A percentile compares a stretch with the other conserved stretches of the same genome.
Evolutionary conservation across 2,797 vertebrate genomes (phyloP).

Genomic region (Hypotaenidia okinawae): DNA sequence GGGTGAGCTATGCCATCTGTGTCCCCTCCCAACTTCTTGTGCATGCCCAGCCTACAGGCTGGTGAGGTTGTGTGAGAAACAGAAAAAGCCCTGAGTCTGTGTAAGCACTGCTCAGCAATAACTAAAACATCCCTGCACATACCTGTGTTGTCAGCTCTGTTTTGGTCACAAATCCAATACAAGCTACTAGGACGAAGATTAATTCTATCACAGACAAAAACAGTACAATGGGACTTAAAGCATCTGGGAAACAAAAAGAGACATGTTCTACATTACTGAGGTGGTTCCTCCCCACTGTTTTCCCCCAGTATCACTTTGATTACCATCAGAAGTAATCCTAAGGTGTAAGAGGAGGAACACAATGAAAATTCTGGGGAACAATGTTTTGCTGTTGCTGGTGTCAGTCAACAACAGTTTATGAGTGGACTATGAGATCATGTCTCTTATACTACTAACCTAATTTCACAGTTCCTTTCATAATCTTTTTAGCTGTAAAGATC

Average conservation of each 20-base stretch:
- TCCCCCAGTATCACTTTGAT: neutral
- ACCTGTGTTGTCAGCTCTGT: neutral
- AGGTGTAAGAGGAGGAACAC: neutral
- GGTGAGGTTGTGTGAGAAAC: neutral
- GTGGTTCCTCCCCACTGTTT: neutral
- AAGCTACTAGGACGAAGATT: neutral
- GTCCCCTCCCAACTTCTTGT: neutral
- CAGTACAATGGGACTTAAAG: rapidly evolving
- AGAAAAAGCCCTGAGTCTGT: neutral
- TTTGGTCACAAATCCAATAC: neutral
- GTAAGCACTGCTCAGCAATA: neutral
- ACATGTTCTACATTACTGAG: neutral
- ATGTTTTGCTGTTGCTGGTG: neutral
- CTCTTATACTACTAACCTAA: neutral
- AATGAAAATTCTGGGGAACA: neutral
- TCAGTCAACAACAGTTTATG: neutral
- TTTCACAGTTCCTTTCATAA: neutral
- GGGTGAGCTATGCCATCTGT: neutral
- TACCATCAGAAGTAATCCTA: neutral
- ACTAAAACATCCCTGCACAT: neutral
- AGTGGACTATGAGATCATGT: neutral
- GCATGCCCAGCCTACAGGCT: neutral
- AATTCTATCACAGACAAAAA: neutral
- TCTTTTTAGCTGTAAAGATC: neutral
- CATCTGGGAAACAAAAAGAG: neutral